Conservation (phyloP, 2,888 invertebrate genomes). For the Spilosoma lubricipeda region DNA sequence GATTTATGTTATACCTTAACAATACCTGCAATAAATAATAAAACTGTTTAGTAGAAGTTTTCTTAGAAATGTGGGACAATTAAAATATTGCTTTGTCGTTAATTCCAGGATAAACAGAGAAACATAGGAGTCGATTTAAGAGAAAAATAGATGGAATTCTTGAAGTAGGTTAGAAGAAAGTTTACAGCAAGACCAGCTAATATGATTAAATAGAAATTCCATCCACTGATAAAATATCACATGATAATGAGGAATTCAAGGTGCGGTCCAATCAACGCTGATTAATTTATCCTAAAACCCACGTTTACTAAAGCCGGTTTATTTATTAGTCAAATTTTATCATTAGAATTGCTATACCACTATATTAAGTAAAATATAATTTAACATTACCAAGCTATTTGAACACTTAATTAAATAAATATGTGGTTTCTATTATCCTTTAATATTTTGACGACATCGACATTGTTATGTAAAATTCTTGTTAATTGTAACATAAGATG, state of each 20-base stretch:
- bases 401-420: constrained; percentile 49
- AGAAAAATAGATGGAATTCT: not conserved
- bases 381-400: constrained; percentile 47
- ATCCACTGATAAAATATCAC: constrained; percentile 38
- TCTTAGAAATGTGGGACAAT: not conserved
- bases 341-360: constrained; percentile 70
- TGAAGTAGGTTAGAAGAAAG: not conserved
- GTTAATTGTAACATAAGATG: not conserved
- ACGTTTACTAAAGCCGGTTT: constrained; percentile 72
- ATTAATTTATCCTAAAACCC: constrained; percentile 79
- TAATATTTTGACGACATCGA: not conserved
- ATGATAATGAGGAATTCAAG: constrained; percentile 37
- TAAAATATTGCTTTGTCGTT: not conserved
- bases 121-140: not conserved
- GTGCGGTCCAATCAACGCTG: constrained; percentile 66
- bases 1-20: not conserved
- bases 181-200: not conserved
- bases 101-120: not conserved
- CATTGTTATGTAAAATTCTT: not conserved
- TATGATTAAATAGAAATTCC: constrained; percentile 31
- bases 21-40: not conserved
- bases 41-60: not conserved
- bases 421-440: constrained; percentile 14
- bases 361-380: constrained; percentile 51
- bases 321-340: constrained; percentile 80